Percentiles rank a stretch among this genome's conserved stretches.
phyloP scores from a whole-genome alignment of 2,888 invertebrate species.

The Rhodophaea formosa region DNA sequence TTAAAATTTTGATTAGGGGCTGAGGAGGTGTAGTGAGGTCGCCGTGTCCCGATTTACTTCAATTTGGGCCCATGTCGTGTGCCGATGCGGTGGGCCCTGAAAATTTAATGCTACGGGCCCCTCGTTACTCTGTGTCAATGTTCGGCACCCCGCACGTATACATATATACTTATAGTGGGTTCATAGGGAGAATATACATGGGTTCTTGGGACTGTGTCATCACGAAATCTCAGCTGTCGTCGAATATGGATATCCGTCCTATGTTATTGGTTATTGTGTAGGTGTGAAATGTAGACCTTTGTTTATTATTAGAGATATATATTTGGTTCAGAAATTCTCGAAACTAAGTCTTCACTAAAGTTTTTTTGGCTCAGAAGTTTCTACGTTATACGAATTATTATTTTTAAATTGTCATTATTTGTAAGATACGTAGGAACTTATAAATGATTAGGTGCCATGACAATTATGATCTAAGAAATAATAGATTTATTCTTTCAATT shows the following conservation, averaged over 20 bases:
- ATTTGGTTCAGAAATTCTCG: no score
- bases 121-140: slow-evolving; percentile 52
- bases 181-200: slow-evolving; percentile 15
- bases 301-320: no score
- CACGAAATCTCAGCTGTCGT: not conserved
- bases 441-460: no score
- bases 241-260: not conserved
- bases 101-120: slow-evolving; percentile 52
- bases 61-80: slow-evolving; percentile 49
- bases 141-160: slow-evolving; percentile 37
- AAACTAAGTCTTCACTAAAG: no score
- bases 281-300: no score
- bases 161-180: not conserved
- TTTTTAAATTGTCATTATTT: no score
- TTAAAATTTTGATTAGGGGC: slow-evolving; percentile 21
- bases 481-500: no score
- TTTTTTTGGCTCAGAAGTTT: no score
- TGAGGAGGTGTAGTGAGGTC: slow-evolving; percentile 24
- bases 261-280: not conserved
- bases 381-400: no score
- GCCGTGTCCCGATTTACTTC: slow-evolving; percentile 46
- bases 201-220: not conserved
- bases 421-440: no score
- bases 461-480: no score
- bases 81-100: slow-evolving; percentile 45